Conservation (phyloP, 2,888 invertebrate species). For the Chromoteleia sp. region DNA sequence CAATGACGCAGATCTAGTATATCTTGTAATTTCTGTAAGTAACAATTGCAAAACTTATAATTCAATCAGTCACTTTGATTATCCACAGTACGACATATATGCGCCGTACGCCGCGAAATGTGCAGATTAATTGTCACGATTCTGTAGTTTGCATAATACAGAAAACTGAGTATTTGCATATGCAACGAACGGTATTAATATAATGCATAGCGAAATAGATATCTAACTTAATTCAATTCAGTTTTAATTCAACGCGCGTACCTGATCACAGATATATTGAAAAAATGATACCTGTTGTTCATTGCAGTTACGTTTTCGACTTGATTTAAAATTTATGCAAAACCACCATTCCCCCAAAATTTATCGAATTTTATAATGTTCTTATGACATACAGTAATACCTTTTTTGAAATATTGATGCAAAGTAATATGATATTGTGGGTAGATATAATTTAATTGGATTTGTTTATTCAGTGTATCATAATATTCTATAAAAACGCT, state of each 20-base stretch:
- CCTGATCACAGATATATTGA: neutral
- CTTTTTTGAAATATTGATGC: constrained; percentile 1
- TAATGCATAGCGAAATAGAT: constrained; percentile 19
- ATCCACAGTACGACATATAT: constrained; percentile 29
- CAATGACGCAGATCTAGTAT: constrained; percentile 19
- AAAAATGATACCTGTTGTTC: too few species aligned
- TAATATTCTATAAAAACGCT: constrained; percentile 21
- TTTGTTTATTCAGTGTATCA: neutral
- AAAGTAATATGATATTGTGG: constrained; percentile 12
- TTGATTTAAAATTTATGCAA: constrained; percentile 11
- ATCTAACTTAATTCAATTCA: constrained; percentile 36
- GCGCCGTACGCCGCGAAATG: constrained; percentile 22
- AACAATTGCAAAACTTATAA: constrained; percentile 60
- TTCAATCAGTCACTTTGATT: constrained; percentile 54
- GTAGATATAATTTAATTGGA: neutral
- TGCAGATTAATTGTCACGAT: constrained; percentile 49
- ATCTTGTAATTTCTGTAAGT: constrained; percentile 54
- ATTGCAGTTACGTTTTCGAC: constrained; percentile 1
- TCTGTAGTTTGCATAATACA: constrained; percentile 40
- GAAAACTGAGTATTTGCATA: constrained; percentile 38
- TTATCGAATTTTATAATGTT: neutral
- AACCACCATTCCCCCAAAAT: constrained; percentile 1
- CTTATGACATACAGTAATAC: constrained; percentile 12
- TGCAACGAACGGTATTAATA: constrained; percentile 35
- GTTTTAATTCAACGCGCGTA: constrained; percentile 10